Percentiles rank a stretch among this genome's conserved stretches.
phyloP scores from a whole-genome alignment of 2,888 invertebrate species.

The Trichogramma dendrolimi region DNA sequence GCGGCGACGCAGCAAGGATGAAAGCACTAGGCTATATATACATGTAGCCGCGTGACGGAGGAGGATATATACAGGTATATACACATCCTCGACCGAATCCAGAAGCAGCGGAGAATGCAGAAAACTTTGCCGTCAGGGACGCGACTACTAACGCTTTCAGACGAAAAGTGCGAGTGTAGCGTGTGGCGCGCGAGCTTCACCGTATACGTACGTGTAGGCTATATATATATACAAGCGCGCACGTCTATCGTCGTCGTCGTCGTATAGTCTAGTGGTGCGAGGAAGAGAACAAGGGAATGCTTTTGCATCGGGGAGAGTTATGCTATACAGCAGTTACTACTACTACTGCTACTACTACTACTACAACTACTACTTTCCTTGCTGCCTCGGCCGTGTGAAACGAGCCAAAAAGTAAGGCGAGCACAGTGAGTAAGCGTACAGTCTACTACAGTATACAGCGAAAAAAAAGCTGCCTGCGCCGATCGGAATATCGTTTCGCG shows the following conservation, averaged over 20 bases:
- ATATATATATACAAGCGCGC: no score
- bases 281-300: constrained; percentile 50
- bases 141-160: constrained; percentile 33
- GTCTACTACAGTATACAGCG: no score
- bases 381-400: constrained; percentile 34
- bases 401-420: constrained; percentile 39
- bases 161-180: constrained; percentile 31
- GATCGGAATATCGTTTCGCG: constrained; percentile 36
- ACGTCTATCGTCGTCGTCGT: constrained; percentile 9
- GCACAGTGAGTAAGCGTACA: constrained; percentile 10
- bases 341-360: no score
- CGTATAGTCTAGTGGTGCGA: constrained; percentile 31
- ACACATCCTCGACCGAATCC: constrained; percentile 12
- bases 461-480: constrained; percentile 7
- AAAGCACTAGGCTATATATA: constrained; percentile 8
- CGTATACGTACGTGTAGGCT: constrained; percentile 1
- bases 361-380: not conserved
- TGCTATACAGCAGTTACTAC: no score
- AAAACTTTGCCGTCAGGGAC: constrained; percentile 44
- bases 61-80: no score
- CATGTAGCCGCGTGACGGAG: no score
- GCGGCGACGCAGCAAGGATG: not conserved
- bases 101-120: constrained; percentile 13
- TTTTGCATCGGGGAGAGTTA: constrained; percentile 45
- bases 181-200: constrained; percentile 29